These are phyloP conservation scores for Galaxea fascicularis DNA, from an alignment of 92 coral and sea anemone species.

Conservation along the genomic window DNA sequence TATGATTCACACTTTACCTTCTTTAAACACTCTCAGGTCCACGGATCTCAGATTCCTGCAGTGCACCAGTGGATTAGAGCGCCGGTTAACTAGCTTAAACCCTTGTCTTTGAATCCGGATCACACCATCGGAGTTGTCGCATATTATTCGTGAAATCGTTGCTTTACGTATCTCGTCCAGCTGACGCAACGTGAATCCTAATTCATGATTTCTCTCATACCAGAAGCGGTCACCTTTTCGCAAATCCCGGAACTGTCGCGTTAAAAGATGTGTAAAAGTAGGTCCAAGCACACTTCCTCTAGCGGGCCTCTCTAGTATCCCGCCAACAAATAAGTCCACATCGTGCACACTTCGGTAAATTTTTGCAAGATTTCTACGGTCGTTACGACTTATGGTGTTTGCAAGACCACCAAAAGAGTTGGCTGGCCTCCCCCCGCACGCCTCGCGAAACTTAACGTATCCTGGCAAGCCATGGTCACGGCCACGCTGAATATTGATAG, in stretches of 20 bases:
- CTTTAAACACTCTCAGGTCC: conserved; percentile 7
- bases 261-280: conserved; percentile 36
- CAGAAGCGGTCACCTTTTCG: conserved; percentile 51
- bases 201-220: conserved; percentile 34
- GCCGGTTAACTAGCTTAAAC: not conserved
- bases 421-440: conserved; percentile 3
- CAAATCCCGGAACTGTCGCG: not conserved
- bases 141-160: not conserved
- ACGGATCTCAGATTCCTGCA: not conserved
- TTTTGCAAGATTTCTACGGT: not conserved
- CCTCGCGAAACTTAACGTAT: conserved; percentile 11
- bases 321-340: conserved; percentile 47
- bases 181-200: conserved; percentile 3
- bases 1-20: no score
- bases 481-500: conserved; percentile 38
- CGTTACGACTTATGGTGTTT: not conserved
- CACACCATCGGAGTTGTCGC: conserved; percentile 22
- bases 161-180: conserved; percentile 15
- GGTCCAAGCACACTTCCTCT: conserved; percentile 19
- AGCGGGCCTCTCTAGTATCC: not conserved
- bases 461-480: conserved; percentile 60
- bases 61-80: not conserved
- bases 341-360: conserved; percentile 4
- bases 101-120: not conserved
- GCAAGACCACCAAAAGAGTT: not conserved